These are phyloP conservation scores for zebrafish (Danio rerio) DNA, from an alignment of 2,113 vertebrate genomes.

Conservation along the genomic window GRCz12tu NC_133182.1:70528501-70529000, in stretches of 20 bases:
- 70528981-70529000: slow-evolving; percentile 17
- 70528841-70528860: background rate
- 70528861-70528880: background rate
- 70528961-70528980: slow-evolving; percentile 34
- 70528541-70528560: no score
- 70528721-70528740: slow-evolving; percentile 28
- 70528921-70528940: slow-evolving; percentile 27
- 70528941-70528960: slow-evolving; percentile 12
- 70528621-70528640: no score
- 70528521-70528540: no score
- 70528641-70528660: no score
- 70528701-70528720: no score
- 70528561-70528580: no score
- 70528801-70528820: slow-evolving; percentile 69
- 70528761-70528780: slow-evolving; percentile 60
- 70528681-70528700: background rate
- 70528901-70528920: background rate
- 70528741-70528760: slow-evolving; percentile 66
- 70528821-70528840: slow-evolving; percentile 75
- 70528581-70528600: no score
- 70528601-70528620: no score
- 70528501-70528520: no score
- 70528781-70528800: slow-evolving; percentile 48
- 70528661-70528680: no score
- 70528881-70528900: background rate